Percentiles rank a stretch among this genome's conserved stretches.
Conservation (phyloP, 2,113 vertebrate species). For the Machaerirhynchus nigripectus region DNA sequence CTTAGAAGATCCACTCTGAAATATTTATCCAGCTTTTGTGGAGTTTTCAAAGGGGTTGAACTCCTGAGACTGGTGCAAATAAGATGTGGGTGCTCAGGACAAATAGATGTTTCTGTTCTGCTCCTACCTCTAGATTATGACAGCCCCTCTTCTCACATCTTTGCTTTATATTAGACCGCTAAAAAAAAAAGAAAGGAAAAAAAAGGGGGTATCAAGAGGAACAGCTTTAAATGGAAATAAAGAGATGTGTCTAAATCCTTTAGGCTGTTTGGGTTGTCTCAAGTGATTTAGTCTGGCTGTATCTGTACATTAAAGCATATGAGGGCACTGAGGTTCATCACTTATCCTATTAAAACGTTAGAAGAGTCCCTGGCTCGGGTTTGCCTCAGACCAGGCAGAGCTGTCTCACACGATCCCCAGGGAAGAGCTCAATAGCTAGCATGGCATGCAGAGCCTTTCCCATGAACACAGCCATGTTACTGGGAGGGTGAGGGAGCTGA, state of each 20-base stretch:
- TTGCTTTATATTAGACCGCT: neutral
- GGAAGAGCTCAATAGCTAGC: neutral
- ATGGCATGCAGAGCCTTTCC: neutral
- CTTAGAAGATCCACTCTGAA: neutral
- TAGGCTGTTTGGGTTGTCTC: constrained; percentile 45
- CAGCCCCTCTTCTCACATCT: neutral
- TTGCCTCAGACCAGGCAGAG: neutral
- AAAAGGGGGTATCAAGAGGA: neutral
- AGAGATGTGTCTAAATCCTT: constrained; percentile 46
- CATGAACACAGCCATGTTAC: neutral
- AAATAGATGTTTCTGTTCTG: neutral
- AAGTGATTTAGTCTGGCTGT: constrained; percentile 17
- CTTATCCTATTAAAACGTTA: constrained; percentile 47
- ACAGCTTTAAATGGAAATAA: constrained; percentile 57
- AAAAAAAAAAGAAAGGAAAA: neutral
- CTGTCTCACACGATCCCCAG: neutral
- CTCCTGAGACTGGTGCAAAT: neutral
- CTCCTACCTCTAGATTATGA: neutral
- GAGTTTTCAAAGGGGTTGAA: neutral
- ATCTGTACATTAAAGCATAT: constrained; percentile 1
- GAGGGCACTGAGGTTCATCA: constrained; percentile 24
- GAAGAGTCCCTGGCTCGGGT: neutral
- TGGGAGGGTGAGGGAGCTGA: neutral
- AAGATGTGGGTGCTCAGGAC: neutral
- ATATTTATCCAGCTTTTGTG: neutral